Evolutionary conservation across 2,888 invertebrate genomes (phyloP).

Genomic region (Drosophila quinaria): DNA sequence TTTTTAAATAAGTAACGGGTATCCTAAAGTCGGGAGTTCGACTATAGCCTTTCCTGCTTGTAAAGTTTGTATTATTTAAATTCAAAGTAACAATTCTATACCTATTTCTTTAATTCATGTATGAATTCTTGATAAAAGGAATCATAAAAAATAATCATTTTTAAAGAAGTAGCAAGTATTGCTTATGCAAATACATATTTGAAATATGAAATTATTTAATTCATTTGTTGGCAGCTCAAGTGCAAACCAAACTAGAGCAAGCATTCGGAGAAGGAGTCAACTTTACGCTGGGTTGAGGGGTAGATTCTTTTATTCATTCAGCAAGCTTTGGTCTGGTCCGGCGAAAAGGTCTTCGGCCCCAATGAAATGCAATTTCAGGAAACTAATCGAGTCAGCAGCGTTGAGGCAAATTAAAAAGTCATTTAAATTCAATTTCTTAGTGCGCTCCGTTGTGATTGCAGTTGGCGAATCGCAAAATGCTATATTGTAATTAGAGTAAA

Average conservation of each 20-base stretch:
- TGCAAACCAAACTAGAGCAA: background rate
- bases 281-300: background rate
- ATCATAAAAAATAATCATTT: slow-evolving; percentile 14
- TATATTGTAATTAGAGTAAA: slow-evolving; percentile 77
- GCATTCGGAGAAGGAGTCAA: slow-evolving; percentile 1
- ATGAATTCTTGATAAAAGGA: background rate
- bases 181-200: slow-evolving; percentile 16
- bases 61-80: background rate
- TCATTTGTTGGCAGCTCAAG: background rate
- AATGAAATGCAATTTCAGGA: slow-evolving; percentile 52
- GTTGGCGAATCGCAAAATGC: slow-evolving; percentile 48
- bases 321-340: background rate
- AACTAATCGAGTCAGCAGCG: slow-evolving; percentile 58
- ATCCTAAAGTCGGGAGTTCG: no score
- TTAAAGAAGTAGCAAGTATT: slow-evolving; percentile 13
- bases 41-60: no score
- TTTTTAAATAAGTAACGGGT: no score
- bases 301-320: background rate
- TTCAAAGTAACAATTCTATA: background rate
- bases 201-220: slow-evolving; percentile 2
- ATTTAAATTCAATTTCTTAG: slow-evolving; percentile 78
- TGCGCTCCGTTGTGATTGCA: slow-evolving; percentile 40
- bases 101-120: background rate
- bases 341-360: slow-evolving; percentile 32
- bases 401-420: slow-evolving; percentile 69